Conservation (phyloP, 2,888 invertebrate genomes). For the Cryptus armator region DNA sequence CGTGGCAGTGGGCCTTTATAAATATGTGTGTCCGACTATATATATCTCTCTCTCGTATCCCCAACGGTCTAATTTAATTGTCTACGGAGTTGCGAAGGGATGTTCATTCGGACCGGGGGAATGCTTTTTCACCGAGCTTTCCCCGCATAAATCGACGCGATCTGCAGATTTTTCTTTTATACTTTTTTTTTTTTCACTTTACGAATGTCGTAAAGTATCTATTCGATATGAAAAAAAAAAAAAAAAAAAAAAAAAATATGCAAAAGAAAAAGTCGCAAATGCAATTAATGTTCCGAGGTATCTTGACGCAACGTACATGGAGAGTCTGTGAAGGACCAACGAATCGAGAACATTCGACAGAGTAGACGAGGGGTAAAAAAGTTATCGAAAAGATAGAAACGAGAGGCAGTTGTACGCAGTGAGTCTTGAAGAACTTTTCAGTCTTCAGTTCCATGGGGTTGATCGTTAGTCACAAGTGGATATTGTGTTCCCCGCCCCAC, state of each 20-base stretch:
- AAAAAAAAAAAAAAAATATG: neutral
- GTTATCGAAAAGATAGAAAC: conserved; percentile 40
- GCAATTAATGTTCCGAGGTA: conserved; percentile 5
- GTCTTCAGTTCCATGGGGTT: conserved; percentile 1
- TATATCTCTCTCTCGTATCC: conserved; percentile 40
- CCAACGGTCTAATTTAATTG: conserved; percentile 66
- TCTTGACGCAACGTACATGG: neutral
- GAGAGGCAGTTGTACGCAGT: conserved; percentile 6
- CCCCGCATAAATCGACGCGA: conserved; percentile 40
- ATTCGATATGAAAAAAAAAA: neutral
- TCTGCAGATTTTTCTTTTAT: neutral
- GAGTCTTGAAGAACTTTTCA: conserved; percentile 6
- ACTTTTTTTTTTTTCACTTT: conserved; percentile 8
- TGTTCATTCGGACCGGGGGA: conserved; percentile 1
- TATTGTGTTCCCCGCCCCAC: conserved; percentile 36
- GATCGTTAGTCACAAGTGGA: conserved; percentile 60
- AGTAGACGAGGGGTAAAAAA: conserved; percentile 16
- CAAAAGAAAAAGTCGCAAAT: neutral
- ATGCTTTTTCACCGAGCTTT: conserved; percentile 9
- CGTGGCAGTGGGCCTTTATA: conserved; percentile 51
- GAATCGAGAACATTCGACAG: conserved; percentile 15
- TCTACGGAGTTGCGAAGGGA: conserved; percentile 30
- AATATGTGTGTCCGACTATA: conserved; percentile 48
- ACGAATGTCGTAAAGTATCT: neutral
- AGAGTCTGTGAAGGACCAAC: neutral